Evolutionary conservation across 2,888 invertebrate genomes (phyloP), one percentile per base, ranked within the genome.

Genomic region (Clepsis dumicolana): DNA sequence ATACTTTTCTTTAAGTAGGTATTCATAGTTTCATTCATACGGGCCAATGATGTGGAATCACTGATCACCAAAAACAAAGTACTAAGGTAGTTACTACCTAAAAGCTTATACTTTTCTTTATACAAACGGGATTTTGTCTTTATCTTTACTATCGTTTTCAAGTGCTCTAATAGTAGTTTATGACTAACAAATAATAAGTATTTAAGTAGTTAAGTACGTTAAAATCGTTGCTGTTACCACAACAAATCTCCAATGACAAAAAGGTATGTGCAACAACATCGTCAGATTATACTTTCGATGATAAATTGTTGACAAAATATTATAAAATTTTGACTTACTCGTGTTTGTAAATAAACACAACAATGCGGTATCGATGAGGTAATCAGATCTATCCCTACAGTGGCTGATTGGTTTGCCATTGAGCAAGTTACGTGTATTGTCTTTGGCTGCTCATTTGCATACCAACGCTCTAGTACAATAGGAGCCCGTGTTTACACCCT

Each of bases 331-430:
- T 78, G 71, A 48, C 76, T 78, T 77, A 73, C 35, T 60, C 29
- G 72, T 86, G 77, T 87, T 87, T 82, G 76, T 86, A 86, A 88
- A 87, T 80, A 86, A 70, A 59, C 38, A 59, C 72, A 72, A 76
- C 71, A 18, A 38, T 7, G 59, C 41, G 25, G 25, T 16, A 72
- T 71, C 72, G 70, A 71, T 80, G 78, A 80, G 41, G 59, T 61
- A 44, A 61, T n/a, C n/a, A n/a, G n/a, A n/a, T 61, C 21, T 18
- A 41, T 68, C 65, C 63, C 71, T 71, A 70, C 71, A 71, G 64
- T 72, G 48, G 64, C 44, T 60, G 44, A 64, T 65, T 61, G 71
- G 70, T 65, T 69, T 63, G 61, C 73, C 71, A 77, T 77, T 76
- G 74, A 77, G 65, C 67, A 54, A 64, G 71, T 74, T 71, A 69